Evolutionary conservation across 2,113 vertebrate species (phyloP).

Genomic region (Cyanistes caeruleus): DNA sequence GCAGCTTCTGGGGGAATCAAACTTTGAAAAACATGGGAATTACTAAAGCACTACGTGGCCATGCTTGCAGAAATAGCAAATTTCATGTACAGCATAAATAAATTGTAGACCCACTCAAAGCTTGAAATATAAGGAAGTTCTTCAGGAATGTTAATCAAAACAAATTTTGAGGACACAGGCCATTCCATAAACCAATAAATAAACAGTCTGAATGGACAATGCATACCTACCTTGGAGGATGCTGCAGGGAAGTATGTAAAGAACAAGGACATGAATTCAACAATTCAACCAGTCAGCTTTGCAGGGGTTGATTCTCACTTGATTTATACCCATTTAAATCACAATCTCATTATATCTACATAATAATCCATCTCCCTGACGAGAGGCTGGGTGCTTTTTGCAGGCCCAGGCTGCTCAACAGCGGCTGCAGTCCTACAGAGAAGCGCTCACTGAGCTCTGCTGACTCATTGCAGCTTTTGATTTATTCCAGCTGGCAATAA

Average conservation of each 20-base stretch:
- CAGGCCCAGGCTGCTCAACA: background rate
- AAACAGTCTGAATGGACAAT: background rate
- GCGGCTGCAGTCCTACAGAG: background rate
- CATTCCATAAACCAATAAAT: background rate
- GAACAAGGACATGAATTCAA: background rate
- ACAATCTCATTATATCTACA: background rate
- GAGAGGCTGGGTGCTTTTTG: background rate
- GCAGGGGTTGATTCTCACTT: background rate
- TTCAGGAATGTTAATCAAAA: constrained; percentile 40
- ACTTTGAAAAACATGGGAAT: background rate
- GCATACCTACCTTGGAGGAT: background rate
- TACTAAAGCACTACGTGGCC: background rate
- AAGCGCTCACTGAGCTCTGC: background rate
- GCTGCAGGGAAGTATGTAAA: background rate
- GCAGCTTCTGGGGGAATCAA: background rate
- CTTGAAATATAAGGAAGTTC: constrained; percentile 11
- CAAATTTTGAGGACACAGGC: background rate
- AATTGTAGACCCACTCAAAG: constrained; percentile 29
- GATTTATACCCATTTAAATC: background rate
- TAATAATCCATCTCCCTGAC: background rate
- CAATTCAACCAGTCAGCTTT: background rate
- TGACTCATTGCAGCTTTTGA: background rate
- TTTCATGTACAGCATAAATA: background rate
- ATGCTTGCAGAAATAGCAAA: background rate
- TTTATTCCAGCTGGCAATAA: background rate